Conservation (phyloP, 2,797 vertebrate species). For the Remorina albescens region DNA sequence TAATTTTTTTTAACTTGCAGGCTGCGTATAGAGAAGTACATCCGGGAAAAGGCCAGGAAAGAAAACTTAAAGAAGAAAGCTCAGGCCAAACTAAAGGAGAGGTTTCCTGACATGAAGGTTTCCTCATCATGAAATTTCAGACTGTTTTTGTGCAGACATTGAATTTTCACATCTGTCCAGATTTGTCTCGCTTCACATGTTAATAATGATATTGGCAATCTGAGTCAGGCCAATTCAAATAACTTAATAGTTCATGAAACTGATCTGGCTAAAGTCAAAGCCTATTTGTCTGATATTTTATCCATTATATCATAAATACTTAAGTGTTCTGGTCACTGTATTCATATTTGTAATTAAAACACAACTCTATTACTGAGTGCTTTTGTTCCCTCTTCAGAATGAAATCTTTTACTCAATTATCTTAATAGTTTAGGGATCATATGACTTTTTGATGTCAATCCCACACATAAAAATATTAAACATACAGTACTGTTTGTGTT, state of each 20-base stretch:
- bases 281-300: constrained; percentile 38
- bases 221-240: not conserved
- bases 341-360: constrained; percentile 36
- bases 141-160: not conserved
- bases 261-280: not conserved
- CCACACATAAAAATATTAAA: not conserved
- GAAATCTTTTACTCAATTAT: not conserved
- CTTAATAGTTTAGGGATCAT: not conserved
- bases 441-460: not conserved
- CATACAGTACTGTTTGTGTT: not conserved
- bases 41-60: constrained; percentile 73
- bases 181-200: not conserved
- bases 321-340: constrained; percentile 15
- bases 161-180: not conserved
- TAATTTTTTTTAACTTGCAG: constrained; percentile 76
- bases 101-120: constrained; percentile 83
- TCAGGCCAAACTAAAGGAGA: constrained; percentile 75
- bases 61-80: constrained; percentile 68
- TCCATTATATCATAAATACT: constrained; percentile 24
- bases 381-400: not conserved
- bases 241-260: constrained; percentile 10
- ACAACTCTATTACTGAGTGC: not conserved
- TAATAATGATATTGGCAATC: not conserved
- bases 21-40: constrained; percentile 86
- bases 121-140: constrained; percentile 61